Evolutionary conservation across 1,140 invertebrate species (phyloP), one percentile per base, ranked within the genome.

Genomic region (Ceratina calcarata): DNA sequence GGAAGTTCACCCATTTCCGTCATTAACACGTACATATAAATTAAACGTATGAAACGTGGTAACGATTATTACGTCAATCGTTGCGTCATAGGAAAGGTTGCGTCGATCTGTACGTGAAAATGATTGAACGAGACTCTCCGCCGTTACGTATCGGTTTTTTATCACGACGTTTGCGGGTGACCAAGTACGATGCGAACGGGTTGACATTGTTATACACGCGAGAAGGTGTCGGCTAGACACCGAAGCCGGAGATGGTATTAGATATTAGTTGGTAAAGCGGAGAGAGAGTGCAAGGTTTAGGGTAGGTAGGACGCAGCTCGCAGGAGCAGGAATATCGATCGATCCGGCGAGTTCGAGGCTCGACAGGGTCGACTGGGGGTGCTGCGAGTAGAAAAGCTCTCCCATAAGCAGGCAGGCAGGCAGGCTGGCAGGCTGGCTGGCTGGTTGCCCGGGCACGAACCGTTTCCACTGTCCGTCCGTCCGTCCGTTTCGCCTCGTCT

Each of bases 321-420:
- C 90, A 93, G 92, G 91, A 92, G 92, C 91, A 90, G 91, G 90
- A 89, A 91, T 91, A 93, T 93, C 91, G 92, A 92, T 91, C 88
- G 88, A 88, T 86, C 76, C 83, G 82, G 82, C 74, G 86, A 85
- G 87, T 86, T 86, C 66, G 84, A 89, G 87, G 81, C 83, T 85
- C 79, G 83, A 85, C 83, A 82, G 85, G 75, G 87, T 85, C 74
- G 76, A 78, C 85, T 82, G 85, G 67, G 80, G 80, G 86, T 82
- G 73, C 64, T 32, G 66, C 66, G 61, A 78, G 78, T 81, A 68
- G 73, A 58, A 86, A 77, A 82, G 79, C 83, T 85, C 66, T 78
- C 68, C 70, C 83, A 85, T 84, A 87, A 87, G 75, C 82, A 78
- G 80, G 68, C 81, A 81, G 76, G 66, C 83, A 65, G n/a, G n/a